These are phyloP conservation scores for Odontothrips loti DNA, from an alignment of 2,888 invertebrate species.

Conservation along the genomic window DNA sequence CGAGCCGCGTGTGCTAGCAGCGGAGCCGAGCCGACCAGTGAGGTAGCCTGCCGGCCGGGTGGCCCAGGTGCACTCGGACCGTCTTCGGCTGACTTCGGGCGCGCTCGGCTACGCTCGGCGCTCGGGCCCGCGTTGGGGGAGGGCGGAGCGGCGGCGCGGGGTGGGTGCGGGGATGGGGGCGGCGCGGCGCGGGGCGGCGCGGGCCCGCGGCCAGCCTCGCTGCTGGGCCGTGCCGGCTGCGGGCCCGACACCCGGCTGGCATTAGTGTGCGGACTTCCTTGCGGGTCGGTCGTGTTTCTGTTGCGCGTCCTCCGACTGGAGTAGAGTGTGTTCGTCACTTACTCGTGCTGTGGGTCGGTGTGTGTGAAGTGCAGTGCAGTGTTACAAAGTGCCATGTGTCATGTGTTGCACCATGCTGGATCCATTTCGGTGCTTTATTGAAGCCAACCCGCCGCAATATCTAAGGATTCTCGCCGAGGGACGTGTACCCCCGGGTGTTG, in stretches of 20 bases:
- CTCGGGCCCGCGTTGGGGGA: constrained; percentile 9
- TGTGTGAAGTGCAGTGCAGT: constrained; percentile 21
- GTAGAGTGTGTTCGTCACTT: neutral
- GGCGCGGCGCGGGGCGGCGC: neutral
- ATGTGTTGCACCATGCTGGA: constrained; percentile 26
- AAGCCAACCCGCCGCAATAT: neutral
- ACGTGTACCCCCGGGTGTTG: constrained; percentile 10
- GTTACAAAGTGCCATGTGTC: constrained; percentile 22
- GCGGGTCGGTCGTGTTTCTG: constrained; percentile 11
- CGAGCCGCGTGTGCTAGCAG: neutral
- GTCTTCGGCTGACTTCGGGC: constrained; percentile 3
- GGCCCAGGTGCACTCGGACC: constrained; percentile 20
- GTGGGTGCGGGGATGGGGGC: neutral
- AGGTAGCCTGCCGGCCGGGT: neutral
- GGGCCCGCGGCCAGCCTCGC: neutral
- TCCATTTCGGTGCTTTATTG: constrained; percentile 12
- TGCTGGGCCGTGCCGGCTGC: constrained; percentile 14
- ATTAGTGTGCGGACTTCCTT: constrained; percentile 20
- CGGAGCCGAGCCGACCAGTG: neutral
- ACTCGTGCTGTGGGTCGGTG: constrained; percentile 13
- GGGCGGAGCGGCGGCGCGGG: constrained; percentile 16
- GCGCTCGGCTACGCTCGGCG: neutral
- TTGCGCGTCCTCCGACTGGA: neutral
- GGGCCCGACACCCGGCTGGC: constrained; percentile 7
- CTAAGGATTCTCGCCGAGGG: constrained; percentile 21